Evolutionary conservation across 1,140 invertebrate genomes (phyloP), one percentile per base, ranked within the genome.

Genomic region (Drosophila punjabiensis): DNA sequence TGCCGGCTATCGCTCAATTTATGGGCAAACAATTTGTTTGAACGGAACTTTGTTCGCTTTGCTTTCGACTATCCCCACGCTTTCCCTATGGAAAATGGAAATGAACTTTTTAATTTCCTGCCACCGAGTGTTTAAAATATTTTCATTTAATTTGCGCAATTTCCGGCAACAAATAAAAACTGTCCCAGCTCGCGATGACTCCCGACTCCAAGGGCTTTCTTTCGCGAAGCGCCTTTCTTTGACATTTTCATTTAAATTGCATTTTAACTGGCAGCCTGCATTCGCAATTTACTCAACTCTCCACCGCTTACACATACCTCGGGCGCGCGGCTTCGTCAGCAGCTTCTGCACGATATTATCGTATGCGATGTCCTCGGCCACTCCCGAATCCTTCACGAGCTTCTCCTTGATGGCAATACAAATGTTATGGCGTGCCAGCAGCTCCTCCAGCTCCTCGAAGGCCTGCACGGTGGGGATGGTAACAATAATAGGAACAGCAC

Each of bases 361-460:
- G 87, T 99, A 99, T 53, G 96, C 96, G 1, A 94, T 95, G 71
- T 98, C 97, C 53, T 96, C 95, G 13, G 98, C 98, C 0, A 98
- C 98, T 14, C 98, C 98, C 4, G 98, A 99, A 94, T 99, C 98
- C 93, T 99, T 99, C 24, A 98, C 97, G 41, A 99, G 94, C 86
- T 98, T 98, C 93, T 98, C 98, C 92, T 98, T 98, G 24, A 97
- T 95, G 11, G 98, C 98, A 76, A 99, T 98, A 94, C 98, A 99
- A 92, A 99, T 98, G 77, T 96, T 95, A 91, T 97, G 94, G 64
- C 96, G 95, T 1, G 95, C 95, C 20, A 99, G 93, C 4, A 98
- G 94, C 53, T 97, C 96, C 93, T 99, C 98, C 61, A 99, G 94
- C 88, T 98, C 98, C 93, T 98, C 98, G 91, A 98, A 99, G 28